These are phyloP conservation scores for Corythoichthys intestinalis DNA, from an alignment of 2,113 vertebrate species.

Conservation along the genomic window DNA sequence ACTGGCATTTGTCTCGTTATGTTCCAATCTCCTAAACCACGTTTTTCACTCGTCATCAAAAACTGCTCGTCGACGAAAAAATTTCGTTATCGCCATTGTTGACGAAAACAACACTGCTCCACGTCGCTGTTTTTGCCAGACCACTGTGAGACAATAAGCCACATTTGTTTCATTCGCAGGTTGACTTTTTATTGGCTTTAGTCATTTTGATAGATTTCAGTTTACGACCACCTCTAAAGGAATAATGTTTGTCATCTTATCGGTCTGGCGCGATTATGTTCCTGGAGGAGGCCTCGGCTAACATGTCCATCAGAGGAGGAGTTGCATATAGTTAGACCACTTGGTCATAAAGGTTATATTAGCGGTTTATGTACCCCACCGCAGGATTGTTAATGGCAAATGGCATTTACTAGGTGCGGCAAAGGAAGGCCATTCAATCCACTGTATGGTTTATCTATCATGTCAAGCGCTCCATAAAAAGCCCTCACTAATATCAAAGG, in stretches of 20 bases:
- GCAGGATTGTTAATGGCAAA: slow-evolving; percentile 74
- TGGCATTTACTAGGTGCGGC: slow-evolving; percentile 71
- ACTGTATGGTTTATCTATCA: slow-evolving; percentile 75
- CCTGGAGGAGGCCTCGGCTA: slow-evolving; percentile 45
- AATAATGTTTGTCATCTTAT: slow-evolving; percentile 70
- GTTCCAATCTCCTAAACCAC: no score
- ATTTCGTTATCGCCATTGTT: no score
- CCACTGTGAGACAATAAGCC: slow-evolving; percentile 25
- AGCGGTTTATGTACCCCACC: slow-evolving; percentile 72
- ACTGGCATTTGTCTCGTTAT: no score
- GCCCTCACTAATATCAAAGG: slow-evolving; percentile 71
- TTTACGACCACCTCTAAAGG: slow-evolving; percentile 66
- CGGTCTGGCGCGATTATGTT: slow-evolving; percentile 71
- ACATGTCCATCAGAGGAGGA: slow-evolving; percentile 57
- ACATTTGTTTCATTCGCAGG: background rate
- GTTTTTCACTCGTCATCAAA: no score
- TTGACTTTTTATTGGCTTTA: slow-evolving; percentile 47
- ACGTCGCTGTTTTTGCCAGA: background rate
- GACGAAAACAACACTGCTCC: no score
- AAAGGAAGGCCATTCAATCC: slow-evolving; percentile 67
- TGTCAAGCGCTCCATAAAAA: slow-evolving; percentile 75
- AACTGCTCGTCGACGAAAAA: no score
- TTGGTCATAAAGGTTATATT: slow-evolving; percentile 73
- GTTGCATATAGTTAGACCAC: slow-evolving; percentile 53
- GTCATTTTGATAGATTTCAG: slow-evolving; percentile 37